Evolutionary conservation across 2,797 vertebrate species (phyloP), one percentile per base, ranked within the genome.

Genomic region (Macropodus opercularis): DNA sequence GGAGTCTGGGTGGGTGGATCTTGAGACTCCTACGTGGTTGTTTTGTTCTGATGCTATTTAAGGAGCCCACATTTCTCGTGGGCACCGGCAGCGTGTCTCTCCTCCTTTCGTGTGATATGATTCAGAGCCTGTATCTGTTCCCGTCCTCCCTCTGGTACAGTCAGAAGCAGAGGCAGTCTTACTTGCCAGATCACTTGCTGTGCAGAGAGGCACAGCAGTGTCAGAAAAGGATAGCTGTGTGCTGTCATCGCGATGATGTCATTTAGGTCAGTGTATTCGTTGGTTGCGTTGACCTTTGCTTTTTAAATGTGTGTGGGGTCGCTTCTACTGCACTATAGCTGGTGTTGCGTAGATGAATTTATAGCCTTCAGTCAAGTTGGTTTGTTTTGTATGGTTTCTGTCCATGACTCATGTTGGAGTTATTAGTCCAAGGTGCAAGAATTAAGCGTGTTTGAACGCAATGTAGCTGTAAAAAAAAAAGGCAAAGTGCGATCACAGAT

Each of bases 11-110:
- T 88, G 79, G 86, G 83, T 83, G 80, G 73, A 80, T 88, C 72
- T 80, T 27, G 70, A 84, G 79, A 84, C 84, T 85, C 86, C 83
- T 87, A 79, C 74, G 58, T 75, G 76, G 76, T 86, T 79, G 79
- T 85, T 89, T 84, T 84, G 86, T 83, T 83, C 85, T 66, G 66
- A 69, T 84, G 72, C 88, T 91, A 92, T 92, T 91, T 91, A 79
- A 77, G 81, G 90, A 87, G 54, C 79, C 81, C 83, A 86, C 84
- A 85, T 91, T 90, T 91, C 82, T 81, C 78, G 80, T 89, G 87
- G 88, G 88, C 87, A 85, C 76, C 69, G 67, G 79, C 85, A 85
- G 79, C 64, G 64, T 81, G 79, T 87, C 84, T 87, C 84, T 83
- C 67, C 79, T 84, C 77, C 72, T 83, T 87, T 89, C 85, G 70